These are phyloP conservation scores for Jaculus jaculus DNA, from an alignment of 2,113 vertebrate genomes.

Conservation along the genomic window DNA sequence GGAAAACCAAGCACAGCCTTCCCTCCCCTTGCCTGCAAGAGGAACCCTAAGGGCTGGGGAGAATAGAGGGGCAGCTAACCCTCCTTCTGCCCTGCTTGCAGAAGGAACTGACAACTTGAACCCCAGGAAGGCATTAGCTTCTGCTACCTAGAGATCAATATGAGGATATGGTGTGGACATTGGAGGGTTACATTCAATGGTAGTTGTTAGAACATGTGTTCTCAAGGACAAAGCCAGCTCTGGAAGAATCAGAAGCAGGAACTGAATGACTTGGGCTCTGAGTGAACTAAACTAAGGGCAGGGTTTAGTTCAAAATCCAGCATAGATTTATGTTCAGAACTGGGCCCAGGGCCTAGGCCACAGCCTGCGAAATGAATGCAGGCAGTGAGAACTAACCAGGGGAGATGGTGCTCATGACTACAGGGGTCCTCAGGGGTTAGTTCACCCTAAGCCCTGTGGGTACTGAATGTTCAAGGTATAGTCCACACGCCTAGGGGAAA, in stretches of 20 bases:
- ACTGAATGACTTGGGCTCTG: background rate
- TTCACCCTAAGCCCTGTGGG: background rate
- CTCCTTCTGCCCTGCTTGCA: too few relatives aligned
- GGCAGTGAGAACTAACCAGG: background rate
- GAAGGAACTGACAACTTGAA: background rate
- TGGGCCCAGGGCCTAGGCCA: background rate
- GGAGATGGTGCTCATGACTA: background rate
- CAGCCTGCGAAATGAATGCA: background rate
- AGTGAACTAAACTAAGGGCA: background rate
- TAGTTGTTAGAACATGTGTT: background rate
- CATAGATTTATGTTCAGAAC: background rate
- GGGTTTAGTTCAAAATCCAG: background rate
- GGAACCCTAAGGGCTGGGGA: background rate
- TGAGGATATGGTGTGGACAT: background rate
- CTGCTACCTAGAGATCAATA: background rate
- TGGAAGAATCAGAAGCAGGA: background rate
- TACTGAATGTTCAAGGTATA: background rate
- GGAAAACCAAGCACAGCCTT: background rate
- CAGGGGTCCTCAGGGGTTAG: background rate
- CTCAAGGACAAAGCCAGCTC: background rate
- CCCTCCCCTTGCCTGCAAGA: background rate
- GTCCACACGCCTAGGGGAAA: background rate
- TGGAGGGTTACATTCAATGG: background rate
- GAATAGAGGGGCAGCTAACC: background rate
- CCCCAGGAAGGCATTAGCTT: background rate